Conservation (phyloP, 2,113 vertebrate species). For the Paradisaea rubra region DNA sequence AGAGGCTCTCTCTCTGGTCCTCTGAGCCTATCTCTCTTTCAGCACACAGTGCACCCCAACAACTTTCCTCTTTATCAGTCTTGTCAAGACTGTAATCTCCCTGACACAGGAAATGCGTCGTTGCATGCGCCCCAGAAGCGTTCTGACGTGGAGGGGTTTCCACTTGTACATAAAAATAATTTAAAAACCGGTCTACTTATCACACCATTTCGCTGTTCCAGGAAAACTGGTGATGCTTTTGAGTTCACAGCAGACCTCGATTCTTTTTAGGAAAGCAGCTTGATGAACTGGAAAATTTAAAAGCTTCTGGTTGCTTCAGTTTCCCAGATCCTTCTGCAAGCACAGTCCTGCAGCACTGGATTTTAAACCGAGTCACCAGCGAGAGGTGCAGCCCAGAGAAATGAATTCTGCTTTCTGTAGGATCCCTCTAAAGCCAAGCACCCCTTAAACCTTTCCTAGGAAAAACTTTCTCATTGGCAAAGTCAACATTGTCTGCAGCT, state of each 20-base stretch:
- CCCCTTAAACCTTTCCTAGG: neutral
- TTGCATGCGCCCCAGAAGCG: rapidly evolving
- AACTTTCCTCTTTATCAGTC: neutral
- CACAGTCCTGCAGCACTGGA: neutral
- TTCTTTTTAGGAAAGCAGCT: neutral
- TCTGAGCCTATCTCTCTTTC: too few relatives aligned
- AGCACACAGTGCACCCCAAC: too few relatives aligned
- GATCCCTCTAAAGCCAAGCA: neutral
- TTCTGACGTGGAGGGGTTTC: neutral
- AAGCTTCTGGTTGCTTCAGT: neutral
- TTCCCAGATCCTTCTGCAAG: neutral
- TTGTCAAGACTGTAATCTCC: neutral
- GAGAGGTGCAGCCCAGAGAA: neutral
- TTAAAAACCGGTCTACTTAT: neutral
- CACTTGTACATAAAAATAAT: neutral
- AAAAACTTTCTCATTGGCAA: neutral
- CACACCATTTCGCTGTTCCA: neutral
- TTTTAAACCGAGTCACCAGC: neutral
- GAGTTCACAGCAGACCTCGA: neutral
- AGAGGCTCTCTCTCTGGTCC: too few relatives aligned
- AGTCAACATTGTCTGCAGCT: neutral
- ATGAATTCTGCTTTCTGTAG: neutral
- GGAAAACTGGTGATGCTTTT: neutral
- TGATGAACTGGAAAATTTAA: neutral
- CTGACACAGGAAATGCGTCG: neutral